These are phyloP conservation scores for Tachystola acroxantha DNA, from an alignment of 2,888 invertebrate genomes.

Conservation along the genomic window DNA sequence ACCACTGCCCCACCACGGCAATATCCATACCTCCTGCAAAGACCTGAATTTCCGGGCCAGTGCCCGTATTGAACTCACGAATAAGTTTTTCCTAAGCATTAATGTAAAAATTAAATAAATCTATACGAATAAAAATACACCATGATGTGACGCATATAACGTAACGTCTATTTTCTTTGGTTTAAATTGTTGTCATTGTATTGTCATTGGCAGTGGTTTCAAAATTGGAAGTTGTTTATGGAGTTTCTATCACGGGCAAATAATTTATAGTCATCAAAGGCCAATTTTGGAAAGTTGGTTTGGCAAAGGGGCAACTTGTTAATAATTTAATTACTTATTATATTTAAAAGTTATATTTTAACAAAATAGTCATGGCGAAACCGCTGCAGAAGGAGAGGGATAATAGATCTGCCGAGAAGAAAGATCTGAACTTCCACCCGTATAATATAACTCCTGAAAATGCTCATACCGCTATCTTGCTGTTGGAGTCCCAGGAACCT, in stretches of 20 bases:
- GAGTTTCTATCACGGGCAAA: too few species aligned
- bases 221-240: not conserved
- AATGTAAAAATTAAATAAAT: conserved; percentile 28
- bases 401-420: conserved; percentile 64
- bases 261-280: too few species aligned
- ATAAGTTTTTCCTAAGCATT: conserved; percentile 55
- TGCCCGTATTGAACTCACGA: conserved; percentile 44
- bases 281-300: too few species aligned
- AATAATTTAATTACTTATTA: not conserved
- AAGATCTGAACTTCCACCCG: conserved; percentile 57
- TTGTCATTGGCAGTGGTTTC: not conserved
- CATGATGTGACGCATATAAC: conserved; percentile 10
- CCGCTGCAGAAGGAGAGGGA: conserved; percentile 64
- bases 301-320: not conserved
- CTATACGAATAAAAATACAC: conserved; percentile 15
- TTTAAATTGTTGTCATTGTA: not conserved
- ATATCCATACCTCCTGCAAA: conserved; percentile 61
- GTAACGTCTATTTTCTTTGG: not conserved
- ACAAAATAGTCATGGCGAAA: conserved; percentile 33
- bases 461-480: conserved; percentile 62
- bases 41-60: conserved; percentile 59
- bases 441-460: conserved; percentile 63
- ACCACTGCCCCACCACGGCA: conserved; percentile 66
- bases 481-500: conserved; percentile 56
- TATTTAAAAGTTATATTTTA: too few species aligned